These are phyloP conservation scores for Centruroides vittatus DNA, from an alignment of 1,140 invertebrate genomes.

Conservation along the genomic window DNA sequence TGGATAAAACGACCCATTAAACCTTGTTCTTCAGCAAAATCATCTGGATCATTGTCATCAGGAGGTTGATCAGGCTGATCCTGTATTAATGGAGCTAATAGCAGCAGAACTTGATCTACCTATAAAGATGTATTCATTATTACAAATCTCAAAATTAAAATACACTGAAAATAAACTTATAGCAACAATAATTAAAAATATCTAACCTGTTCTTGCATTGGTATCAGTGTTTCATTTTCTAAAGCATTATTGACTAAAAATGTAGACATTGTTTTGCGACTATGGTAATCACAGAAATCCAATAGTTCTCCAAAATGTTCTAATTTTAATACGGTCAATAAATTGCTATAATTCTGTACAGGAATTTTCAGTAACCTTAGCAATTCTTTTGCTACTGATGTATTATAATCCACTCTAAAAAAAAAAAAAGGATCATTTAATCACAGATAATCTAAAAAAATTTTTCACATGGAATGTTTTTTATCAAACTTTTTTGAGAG, in stretches of 20 bases:
- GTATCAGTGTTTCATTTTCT: constrained; percentile 73
- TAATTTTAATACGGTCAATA: constrained; percentile 59
- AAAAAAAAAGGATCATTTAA: constrained; percentile 3
- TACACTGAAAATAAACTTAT: constrained; percentile 8
- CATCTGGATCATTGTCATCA: constrained; percentile 67
- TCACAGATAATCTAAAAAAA: too few relatives aligned
- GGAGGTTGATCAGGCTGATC: constrained; percentile 63
- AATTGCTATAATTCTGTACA: constrained; percentile 85
- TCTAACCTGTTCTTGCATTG: constrained; percentile 60
- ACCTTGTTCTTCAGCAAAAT: constrained; percentile 93
- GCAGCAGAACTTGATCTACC: constrained; percentile 59
- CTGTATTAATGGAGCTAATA: constrained; percentile 70
- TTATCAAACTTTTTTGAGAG: too few relatives aligned
- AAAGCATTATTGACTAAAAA: constrained; percentile 78
- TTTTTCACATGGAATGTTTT: too few relatives aligned
- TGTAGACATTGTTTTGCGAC: constrained; percentile 68
- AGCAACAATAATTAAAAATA: not conserved
- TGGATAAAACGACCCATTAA: constrained; percentile 80
- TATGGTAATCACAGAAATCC: constrained; percentile 76
- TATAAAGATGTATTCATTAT: constrained; percentile 23
- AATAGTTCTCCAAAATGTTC: constrained; percentile 73
- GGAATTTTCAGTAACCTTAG: constrained; percentile 86
- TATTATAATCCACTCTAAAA: constrained; percentile 56
- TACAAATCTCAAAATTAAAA: not conserved
- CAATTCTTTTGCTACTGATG: constrained; percentile 76